A percentile compares a stretch with the other conserved stretches of the same genome.
These are phyloP conservation scores for Chionis minor DNA, from an alignment of 2,113 vertebrate genomes.

Conservation along the genomic window DNA sequence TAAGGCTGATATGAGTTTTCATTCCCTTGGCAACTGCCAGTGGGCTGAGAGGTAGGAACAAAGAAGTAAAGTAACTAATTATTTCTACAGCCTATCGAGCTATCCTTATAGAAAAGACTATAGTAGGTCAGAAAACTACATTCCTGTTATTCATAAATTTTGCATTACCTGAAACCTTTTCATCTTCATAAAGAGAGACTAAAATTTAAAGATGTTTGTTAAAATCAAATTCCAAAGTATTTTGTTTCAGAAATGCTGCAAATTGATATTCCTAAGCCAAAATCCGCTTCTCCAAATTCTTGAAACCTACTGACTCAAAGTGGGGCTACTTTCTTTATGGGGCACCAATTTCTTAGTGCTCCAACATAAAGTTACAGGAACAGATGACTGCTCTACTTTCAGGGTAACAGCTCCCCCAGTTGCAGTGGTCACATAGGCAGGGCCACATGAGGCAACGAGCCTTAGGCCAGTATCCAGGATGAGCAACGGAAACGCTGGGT, in stretches of 20 bases:
- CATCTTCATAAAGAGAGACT: neutral
- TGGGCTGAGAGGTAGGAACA: neutral
- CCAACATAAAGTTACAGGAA: neutral
- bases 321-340: neutral
- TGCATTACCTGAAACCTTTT: neutral
- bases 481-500: neutral
- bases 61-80: neutral
- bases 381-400: neutral
- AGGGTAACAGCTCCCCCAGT: neutral
- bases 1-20: neutral
- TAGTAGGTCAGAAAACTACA: neutral
- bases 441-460: fast-evolving
- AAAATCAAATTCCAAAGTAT: neutral
- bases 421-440: neutral
- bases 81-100: neutral
- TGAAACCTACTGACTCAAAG: neutral
- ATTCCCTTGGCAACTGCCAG: neutral
- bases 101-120: neutral
- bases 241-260: neutral
- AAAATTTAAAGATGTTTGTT: neutral
- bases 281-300: neutral
- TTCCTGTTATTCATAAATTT: neutral
- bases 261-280: neutral
- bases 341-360: neutral
- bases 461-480: neutral